A percentile compares a stretch with the other conserved stretches of the same genome.
These are phyloP conservation scores for Dreissena polymorpha DNA, from an alignment of 1,140 invertebrate genomes.

Conservation along the genomic window DNA sequence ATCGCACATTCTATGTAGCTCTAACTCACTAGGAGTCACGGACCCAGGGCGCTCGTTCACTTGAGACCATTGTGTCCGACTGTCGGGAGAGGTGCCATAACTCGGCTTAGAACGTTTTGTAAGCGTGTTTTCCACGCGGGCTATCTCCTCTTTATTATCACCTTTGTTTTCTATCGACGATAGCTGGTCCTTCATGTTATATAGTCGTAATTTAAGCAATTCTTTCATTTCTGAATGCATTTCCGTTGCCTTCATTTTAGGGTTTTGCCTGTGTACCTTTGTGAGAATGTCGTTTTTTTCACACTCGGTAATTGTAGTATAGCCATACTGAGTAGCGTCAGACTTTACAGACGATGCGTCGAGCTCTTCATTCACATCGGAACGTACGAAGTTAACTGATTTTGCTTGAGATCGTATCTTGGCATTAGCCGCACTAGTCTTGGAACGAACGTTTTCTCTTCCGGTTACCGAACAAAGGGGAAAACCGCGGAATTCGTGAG, in stretches of 20 bases:
- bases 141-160: conserved; percentile 22
- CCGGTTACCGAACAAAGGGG: conserved; percentile 66
- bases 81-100: conserved; percentile 29
- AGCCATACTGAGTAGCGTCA: conserved; percentile 17
- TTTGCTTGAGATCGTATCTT: conserved; percentile 14
- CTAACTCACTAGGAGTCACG: conserved; percentile 60
- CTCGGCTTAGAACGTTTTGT: conserved; percentile 59
- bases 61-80: conserved; percentile 6
- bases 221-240: conserved; percentile 51
- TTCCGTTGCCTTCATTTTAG: conserved; percentile 44
- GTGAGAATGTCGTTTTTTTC: too few species aligned
- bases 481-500: conserved; percentile 45
- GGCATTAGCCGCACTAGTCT: conserved; percentile 2
- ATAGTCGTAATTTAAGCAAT: conserved; percentile 51
- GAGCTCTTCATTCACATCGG: not conserved
- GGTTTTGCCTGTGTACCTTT: conserved; percentile 6
- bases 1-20: conserved; percentile 60
- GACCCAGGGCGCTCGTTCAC: conserved; percentile 46
- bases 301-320: conserved; percentile 30
- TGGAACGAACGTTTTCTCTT: not conserved
- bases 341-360: conserved; percentile 31
- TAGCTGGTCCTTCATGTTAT: conserved; percentile 50
- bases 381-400: conserved; percentile 10
- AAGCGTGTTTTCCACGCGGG: conserved; percentile 18
- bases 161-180: conserved; percentile 44